Evolutionary conservation across 35 echinoderm and acorn worm genomes (phyloP).

Genomic region (Ophiothrix spiculata): DNA sequence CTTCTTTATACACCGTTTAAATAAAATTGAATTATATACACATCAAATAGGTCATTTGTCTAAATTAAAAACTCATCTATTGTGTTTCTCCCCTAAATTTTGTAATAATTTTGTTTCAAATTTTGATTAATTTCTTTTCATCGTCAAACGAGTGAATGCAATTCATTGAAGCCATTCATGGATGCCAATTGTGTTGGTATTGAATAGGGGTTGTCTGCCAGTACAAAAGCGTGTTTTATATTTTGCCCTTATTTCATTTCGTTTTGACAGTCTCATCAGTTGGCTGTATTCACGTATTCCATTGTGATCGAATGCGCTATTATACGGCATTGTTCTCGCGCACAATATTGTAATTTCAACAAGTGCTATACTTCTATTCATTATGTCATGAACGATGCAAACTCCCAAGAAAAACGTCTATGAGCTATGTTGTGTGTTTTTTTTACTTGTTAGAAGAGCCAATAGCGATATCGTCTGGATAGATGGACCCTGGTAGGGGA

Average conservation of each 20-base stretch:
- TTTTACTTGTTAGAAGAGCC: too few relatives aligned
- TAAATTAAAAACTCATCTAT: neutral
- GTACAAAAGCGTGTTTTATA: neutral
- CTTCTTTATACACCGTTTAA: neutral
- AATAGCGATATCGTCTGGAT: neutral
- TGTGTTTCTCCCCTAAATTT: neutral
- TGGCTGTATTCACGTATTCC: neutral
- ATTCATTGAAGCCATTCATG: neutral
- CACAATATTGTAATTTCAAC: constrained; percentile 16
- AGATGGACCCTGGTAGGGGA: too few relatives aligned
- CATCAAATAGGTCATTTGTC: constrained; percentile 1
- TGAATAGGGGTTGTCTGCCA: neutral
- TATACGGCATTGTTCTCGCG: neutral
- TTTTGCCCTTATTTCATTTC: neutral
- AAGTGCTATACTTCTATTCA: neutral
- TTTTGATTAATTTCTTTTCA: neutral
- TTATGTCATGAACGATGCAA: neutral
- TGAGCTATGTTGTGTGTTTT: too few relatives aligned
- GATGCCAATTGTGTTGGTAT: neutral
- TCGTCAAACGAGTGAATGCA: neutral
- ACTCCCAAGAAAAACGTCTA: too few relatives aligned
- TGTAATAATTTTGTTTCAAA: constrained; percentile 1
- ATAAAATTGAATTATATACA: neutral
- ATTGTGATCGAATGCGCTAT: neutral
- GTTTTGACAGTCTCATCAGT: constrained; percentile 1